Base-by-base conservation (phyloP, 2,888 invertebrate species). In the Acleris literana region DNA sequence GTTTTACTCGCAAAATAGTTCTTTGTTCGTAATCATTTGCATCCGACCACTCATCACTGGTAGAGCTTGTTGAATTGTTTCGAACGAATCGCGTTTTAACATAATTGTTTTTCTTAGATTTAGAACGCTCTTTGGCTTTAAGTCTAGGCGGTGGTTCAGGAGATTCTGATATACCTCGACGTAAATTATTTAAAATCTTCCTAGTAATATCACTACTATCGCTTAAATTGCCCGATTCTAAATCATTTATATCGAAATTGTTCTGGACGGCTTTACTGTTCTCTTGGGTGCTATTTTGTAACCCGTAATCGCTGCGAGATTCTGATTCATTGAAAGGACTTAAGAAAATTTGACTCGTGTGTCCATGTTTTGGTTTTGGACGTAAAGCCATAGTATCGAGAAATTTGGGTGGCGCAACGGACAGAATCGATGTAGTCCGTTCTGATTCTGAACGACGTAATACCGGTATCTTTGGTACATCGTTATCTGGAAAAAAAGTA, bases 311-410 rank as follows among this genome's bases (percentile, higher is more conserved):
- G 70, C 74, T 73, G 44, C 65, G 70, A 25, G 74, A 66, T 64
- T 87, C 85, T 53, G 76, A 75, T 80, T 90, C 92, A 75, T 74
- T 77, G 1, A 83, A 80, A 58, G 93, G 73, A 83, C 93, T 90
- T 22, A 93, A 85, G 83, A 96, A 95, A 69, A 94, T 93, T 84
- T 94, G 94, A 80, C 94, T 93, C 22, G 94, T 93, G 81, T 95
- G 94, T 49, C 93, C 92, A 80, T 94, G 94, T 76, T 91, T 90
- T 71, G 88, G 90, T 83, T 94, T 94, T 62, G 95, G 93, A 73
- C 97, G 94, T 74, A 97, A 90, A 25, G 97, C 96, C 96, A 97
- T 97, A 29, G 97, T 97, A 84, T 97, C 97, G 81, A 95, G 93
- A 83, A 96, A 96, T 69, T 93, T 93, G 11, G 95, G 94, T 59